phyloP scores from a whole-genome alignment of 1,140 invertebrate genomes.

The Diuraphis noxia region DNA sequence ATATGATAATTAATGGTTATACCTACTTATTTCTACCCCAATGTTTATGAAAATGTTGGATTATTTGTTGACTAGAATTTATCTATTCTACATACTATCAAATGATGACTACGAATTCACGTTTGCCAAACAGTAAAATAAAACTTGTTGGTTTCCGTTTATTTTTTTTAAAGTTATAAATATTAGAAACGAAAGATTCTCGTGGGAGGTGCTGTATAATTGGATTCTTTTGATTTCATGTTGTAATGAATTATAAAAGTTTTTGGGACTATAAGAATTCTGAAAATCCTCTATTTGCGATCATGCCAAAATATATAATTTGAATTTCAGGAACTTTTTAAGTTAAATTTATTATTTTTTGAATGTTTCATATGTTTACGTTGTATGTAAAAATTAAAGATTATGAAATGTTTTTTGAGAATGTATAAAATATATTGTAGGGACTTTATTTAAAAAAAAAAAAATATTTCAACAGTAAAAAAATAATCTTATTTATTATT shows the following conservation, averaged over 20 bases:
- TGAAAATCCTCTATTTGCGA: background rate
- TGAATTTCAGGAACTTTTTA: background rate
- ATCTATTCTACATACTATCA: background rate
- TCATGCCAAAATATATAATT: background rate
- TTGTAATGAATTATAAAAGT: background rate
- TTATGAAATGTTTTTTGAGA: background rate
- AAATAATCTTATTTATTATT: background rate
- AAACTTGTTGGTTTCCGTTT: background rate
- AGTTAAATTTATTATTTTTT: background rate
- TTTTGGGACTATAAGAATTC: background rate
- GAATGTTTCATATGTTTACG: background rate
- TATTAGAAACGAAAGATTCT: background rate
- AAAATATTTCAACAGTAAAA: background rate
- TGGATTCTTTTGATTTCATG: background rate
- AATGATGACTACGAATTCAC: background rate
- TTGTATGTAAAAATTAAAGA: background rate
- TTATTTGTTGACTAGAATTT: background rate
- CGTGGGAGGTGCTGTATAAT: background rate
- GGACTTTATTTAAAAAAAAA: background rate
- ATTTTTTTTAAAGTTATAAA: background rate
- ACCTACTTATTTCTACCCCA: background rate
- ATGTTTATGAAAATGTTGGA: background rate
- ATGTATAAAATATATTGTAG: background rate
- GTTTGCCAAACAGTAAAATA: background rate
- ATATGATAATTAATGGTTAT: background rate